Evolutionary conservation across 2,888 invertebrate genomes (phyloP).

Genomic region (Blomia tropicalis): DNA sequence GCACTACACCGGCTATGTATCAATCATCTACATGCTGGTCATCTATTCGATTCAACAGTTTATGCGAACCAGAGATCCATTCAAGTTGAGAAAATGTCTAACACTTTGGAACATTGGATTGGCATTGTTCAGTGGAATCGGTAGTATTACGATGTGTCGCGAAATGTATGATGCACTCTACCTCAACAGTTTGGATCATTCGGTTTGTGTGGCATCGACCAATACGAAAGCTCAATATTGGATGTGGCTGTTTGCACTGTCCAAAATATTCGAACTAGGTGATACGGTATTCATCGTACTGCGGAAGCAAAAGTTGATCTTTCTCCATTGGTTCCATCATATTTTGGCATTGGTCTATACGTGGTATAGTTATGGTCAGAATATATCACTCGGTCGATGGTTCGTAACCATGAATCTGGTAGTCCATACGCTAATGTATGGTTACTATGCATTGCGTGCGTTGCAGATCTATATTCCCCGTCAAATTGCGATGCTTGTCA

Average conservation of each 20-base stretch:
- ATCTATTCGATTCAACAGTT: slow-evolving; percentile 84
- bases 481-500: slow-evolving; percentile 2
- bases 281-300: slow-evolving; percentile 21
- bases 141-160: slow-evolving; percentile 63
- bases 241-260: slow-evolving; percentile 22
- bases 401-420: slow-evolving; percentile 13
- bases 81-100: slow-evolving; percentile 67
- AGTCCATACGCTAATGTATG: slow-evolving; percentile 20
- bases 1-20: slow-evolving; percentile 77
- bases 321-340: slow-evolving; percentile 21
- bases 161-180: slow-evolving; percentile 74
- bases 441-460: slow-evolving; percentile 18
- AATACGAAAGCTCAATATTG: slow-evolving; percentile 14
- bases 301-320: slow-evolving; percentile 18
- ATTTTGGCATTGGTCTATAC: slow-evolving; percentile 16
- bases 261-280: slow-evolving; percentile 20
- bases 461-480: slow-evolving; percentile 12
- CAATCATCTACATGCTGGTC: slow-evolving; percentile 75
- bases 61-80: slow-evolving; percentile 80
- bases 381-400: slow-evolving; percentile 14
- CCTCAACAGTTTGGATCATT: slow-evolving; percentile 81
- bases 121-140: slow-evolving; percentile 86
- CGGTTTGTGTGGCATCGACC: slow-evolving; percentile 52
- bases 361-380: slow-evolving; percentile 16
- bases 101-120: slow-evolving; percentile 80